phyloP scores from a whole-genome alignment of 2,888 invertebrate species.

The Petrolisthes cinctipes region DNA sequence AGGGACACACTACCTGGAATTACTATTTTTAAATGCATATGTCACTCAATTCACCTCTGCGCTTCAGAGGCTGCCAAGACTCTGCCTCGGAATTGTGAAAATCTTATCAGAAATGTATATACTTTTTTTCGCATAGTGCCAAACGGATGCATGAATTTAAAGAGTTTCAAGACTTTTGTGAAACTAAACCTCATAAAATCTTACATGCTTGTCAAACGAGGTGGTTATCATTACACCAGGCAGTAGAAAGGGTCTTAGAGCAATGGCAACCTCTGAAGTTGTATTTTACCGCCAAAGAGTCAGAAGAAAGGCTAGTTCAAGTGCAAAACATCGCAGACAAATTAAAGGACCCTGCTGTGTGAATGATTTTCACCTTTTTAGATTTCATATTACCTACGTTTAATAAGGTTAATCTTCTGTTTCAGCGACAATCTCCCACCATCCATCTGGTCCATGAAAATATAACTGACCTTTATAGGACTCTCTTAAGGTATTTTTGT shows the following conservation, averaged over 20 bases:
- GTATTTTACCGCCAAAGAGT: slow-evolving; percentile 4
- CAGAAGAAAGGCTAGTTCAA: background rate
- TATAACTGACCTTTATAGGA: background rate
- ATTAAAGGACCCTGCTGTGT: slow-evolving; percentile 2
- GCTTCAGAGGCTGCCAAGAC: slow-evolving; percentile 9
- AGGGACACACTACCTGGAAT: background rate
- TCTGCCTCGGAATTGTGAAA: slow-evolving; percentile 11
- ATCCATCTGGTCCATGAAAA: slow-evolving; percentile 4
- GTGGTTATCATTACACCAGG: slow-evolving; percentile 7
- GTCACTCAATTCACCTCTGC: slow-evolving; percentile 11
- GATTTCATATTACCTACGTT: background rate
- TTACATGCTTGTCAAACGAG: slow-evolving; percentile 18
- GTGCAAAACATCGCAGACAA: background rate
- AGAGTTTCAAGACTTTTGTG: background rate
- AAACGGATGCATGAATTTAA: background rate
- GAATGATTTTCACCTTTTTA: background rate
- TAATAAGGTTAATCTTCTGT: background rate
- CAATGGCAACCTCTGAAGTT: slow-evolving; percentile 4
- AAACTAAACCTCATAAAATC: slow-evolving; percentile 20
- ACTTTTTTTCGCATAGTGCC: slow-evolving; percentile 26
- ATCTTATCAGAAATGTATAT: slow-evolving; percentile 1
- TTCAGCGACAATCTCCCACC: background rate
- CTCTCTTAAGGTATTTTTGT: background rate
- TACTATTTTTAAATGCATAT: no score
- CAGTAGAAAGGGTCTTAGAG: slow-evolving; percentile 8